These are phyloP conservation scores for Chromobotia macracanthus DNA, from an alignment of 2,797 vertebrate genomes.

Conservation along the genomic window DNA sequence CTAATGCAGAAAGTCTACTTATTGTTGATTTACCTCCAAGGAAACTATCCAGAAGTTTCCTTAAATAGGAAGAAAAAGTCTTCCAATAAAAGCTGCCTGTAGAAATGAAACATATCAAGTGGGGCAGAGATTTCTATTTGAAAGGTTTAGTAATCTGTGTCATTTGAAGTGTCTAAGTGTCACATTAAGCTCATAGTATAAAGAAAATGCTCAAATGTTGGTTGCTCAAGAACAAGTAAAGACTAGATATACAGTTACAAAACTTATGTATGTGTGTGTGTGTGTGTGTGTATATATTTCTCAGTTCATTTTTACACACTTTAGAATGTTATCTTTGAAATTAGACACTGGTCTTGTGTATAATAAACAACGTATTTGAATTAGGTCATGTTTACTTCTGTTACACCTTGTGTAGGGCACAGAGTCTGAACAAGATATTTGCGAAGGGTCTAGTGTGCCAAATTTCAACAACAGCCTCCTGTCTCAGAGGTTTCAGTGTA, in stretches of 20 bases:
- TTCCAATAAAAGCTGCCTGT: conserved; percentile 9
- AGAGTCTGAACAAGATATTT: conserved; percentile 30
- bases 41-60: conserved; percentile 32
- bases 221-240: background rate
- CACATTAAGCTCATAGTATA: background rate
- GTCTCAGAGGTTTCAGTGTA: background rate
- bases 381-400: conserved; percentile 18
- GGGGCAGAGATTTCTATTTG: background rate
- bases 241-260: background rate
- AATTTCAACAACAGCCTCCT: conserved; percentile 31
- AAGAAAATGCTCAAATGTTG: background rate
- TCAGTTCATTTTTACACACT: background rate
- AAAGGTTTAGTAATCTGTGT: background rate
- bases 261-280: background rate
- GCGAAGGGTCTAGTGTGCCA: conserved; percentile 31
- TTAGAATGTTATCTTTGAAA: background rate
- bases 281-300: background rate
- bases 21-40: conserved; percentile 48
- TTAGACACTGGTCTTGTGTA: background rate
- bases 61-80: conserved; percentile 21
- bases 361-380: background rate
- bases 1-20: conserved; percentile 29
- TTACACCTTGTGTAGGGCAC: conserved; percentile 20
- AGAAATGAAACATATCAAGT: background rate
- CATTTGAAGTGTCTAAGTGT: background rate